Percentiles rank a stretch among this genome's conserved stretches.
phyloP scores from a whole-genome alignment of 2,797 vertebrate species.

The Stomatorhinus walkeri region DNA sequence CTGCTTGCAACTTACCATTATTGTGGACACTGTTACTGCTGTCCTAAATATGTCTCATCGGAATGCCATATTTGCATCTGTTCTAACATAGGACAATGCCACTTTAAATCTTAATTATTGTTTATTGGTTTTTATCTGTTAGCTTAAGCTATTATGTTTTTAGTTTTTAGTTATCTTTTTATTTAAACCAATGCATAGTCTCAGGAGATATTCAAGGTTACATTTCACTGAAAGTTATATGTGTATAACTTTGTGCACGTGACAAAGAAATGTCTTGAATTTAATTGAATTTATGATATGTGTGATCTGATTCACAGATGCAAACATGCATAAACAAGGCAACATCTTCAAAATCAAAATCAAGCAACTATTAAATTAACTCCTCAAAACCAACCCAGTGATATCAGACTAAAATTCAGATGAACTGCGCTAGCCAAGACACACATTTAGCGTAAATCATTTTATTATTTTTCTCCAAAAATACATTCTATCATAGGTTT shows the following conservation, averaged over 20 bases:
- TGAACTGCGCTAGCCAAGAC: neutral
- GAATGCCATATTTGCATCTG: neutral
- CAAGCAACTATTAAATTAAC: neutral
- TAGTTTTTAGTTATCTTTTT: neutral
- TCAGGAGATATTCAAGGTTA: neutral
- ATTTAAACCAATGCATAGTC: neutral
- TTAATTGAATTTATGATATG: neutral
- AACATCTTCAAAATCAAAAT: neutral
- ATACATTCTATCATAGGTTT: neutral
- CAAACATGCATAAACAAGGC: neutral
- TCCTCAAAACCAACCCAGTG: neutral
- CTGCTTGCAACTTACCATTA: neutral
- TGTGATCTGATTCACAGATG: neutral
- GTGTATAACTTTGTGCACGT: neutral
- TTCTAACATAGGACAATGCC: neutral
- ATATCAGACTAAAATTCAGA: neutral
- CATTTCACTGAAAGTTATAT: neutral
- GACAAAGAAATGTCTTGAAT: neutral
- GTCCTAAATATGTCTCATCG: neutral
- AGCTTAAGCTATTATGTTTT: neutral
- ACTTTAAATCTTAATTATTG: neutral
- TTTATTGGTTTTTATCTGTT: neutral
- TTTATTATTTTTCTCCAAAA: constrained; percentile 8
- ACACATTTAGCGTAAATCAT: neutral
- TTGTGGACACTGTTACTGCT: neutral